phyloP scores from a whole-genome alignment of 2,113 vertebrate genomes.

The Aphelocoma coerulescens region DNA sequence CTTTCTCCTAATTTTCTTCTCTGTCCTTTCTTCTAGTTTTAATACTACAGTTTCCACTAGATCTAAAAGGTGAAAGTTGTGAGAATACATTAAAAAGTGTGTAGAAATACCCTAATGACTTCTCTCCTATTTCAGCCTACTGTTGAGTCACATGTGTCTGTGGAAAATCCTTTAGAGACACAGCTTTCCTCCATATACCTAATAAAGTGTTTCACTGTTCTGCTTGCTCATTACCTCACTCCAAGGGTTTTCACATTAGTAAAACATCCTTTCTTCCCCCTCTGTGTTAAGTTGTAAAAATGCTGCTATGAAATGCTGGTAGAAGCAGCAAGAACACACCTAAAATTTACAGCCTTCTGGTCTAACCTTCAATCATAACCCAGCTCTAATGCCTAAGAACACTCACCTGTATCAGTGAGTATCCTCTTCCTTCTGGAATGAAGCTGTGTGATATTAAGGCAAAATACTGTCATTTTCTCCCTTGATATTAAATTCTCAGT shows the following conservation, averaged over 20 bases:
- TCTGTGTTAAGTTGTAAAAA: neutral
- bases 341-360: neutral
- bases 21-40: neutral
- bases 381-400: neutral
- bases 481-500: neutral
- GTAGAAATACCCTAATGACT: neutral
- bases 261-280: rapidly evolving
- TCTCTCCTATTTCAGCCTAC: neutral
- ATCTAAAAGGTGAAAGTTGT: neutral
- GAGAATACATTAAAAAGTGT: neutral
- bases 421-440: neutral
- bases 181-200: neutral
- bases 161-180: neutral
- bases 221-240: neutral
- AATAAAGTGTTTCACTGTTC: neutral
- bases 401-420: too few species aligned
- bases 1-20: neutral
- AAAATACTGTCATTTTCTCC: neutral
- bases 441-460: neutral
- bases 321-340: neutral
- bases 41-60: neutral
- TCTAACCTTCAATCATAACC: neutral
- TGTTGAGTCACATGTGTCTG: rapidly evolving
- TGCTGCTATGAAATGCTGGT: neutral
- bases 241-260: neutral